Conservation (phyloP, 2,888 invertebrate species). For the Malachius bipustulatus region DNA sequence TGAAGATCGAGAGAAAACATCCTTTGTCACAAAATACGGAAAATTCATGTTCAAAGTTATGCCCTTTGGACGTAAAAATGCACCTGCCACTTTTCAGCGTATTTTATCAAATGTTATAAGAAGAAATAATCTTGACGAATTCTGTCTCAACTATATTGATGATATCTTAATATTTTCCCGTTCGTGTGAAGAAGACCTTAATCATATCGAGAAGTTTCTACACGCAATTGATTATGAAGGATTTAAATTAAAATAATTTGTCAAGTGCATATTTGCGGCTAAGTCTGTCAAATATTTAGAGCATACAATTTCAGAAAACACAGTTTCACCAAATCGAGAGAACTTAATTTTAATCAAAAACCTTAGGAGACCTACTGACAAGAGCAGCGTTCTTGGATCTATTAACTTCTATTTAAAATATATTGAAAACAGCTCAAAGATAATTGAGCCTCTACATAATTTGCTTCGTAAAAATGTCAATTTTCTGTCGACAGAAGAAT, state of each 20-base stretch:
- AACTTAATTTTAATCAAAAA: constrained; percentile 18
- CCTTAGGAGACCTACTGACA: too few species aligned
- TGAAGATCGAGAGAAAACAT: too few species aligned
- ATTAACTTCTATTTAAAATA: too few species aligned
- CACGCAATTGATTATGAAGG: too few species aligned
- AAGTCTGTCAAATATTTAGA: constrained; percentile 13
- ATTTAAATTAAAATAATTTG: constrained; percentile 16
- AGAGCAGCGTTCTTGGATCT: too few species aligned
- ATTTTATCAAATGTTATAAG: constrained; percentile 5
- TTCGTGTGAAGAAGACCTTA: too few species aligned
- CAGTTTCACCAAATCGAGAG: too few species aligned
- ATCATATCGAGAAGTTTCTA: too few species aligned
- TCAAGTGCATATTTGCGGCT: constrained; percentile 12
- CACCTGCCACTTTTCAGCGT: constrained; percentile 11
- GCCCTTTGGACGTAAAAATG: constrained; percentile 11
- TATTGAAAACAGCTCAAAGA: constrained; percentile 7
- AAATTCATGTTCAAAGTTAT: constrained; percentile 10
- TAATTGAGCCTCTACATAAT: constrained; percentile 9
- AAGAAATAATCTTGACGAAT: constrained; percentile 6
- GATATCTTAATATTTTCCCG: too few species aligned
- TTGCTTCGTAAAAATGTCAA: too few species aligned
- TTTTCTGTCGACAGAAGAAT: constrained; percentile 9
- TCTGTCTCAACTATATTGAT: too few species aligned
- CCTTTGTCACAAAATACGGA: too few species aligned
- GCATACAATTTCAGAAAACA: constrained; percentile 7